Percentiles rank a stretch among this genome's conserved stretches.
These are phyloP conservation scores for Cantharis lateralis DNA, from an alignment of 2,888 invertebrate species.

Conservation along the genomic window DNA sequence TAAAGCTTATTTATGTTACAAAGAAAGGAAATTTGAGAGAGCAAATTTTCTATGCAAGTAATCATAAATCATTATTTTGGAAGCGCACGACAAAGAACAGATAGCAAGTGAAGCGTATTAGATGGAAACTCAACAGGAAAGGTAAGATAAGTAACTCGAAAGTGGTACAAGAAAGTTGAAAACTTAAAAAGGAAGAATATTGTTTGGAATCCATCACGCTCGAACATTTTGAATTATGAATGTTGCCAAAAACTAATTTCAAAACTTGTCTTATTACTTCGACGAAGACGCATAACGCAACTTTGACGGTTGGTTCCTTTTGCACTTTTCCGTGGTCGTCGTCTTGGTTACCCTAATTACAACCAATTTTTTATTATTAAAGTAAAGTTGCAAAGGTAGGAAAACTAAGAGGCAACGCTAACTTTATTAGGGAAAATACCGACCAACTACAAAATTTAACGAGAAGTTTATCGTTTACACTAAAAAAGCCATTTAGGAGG, in stretches of 20 bases:
- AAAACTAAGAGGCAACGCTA: background rate
- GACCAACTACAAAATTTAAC: constrained; percentile 10
- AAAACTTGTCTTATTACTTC: constrained; percentile 22
- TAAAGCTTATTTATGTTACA: constrained; percentile 15
- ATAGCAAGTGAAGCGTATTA: constrained; percentile 24
- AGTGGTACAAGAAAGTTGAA: constrained; percentile 13
- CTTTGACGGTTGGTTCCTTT: background rate
- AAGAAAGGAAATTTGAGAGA: constrained; percentile 6
- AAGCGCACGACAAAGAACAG: constrained; percentile 25
- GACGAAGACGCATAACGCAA: constrained; percentile 14
- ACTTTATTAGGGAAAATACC: background rate
- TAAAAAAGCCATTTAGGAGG: constrained; percentile 10
- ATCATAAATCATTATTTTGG: constrained; percentile 26
- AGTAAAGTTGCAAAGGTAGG: background rate
- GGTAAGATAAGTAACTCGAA: constrained; percentile 25
- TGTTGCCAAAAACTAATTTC: constrained; percentile 22
- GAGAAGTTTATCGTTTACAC: constrained; percentile 13
- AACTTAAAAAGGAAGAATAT: constrained; percentile 18
- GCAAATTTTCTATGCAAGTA: constrained; percentile 10
- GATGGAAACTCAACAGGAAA: constrained; percentile 20
- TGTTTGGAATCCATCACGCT: constrained; percentile 23
- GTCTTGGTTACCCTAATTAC: constrained; percentile 12
- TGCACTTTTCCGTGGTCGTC: constrained; percentile 3
- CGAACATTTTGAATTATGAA: constrained; percentile 20
- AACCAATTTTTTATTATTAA: constrained; percentile 8